Conservation (phyloP, 1,140 invertebrate genomes). For the Grapholita molesta region DNA sequence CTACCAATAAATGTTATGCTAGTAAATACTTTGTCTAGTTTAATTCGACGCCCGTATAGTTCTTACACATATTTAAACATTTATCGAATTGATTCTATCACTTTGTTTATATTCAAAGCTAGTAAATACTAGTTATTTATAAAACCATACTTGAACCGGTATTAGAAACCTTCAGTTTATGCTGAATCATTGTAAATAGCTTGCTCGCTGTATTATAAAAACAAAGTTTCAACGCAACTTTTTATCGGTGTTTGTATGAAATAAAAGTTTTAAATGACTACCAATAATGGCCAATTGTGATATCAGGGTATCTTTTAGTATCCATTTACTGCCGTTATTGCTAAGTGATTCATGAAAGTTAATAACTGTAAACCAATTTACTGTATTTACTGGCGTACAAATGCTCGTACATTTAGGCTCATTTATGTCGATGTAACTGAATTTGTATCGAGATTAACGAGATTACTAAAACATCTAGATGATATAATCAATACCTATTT, state of each 20-base stretch:
- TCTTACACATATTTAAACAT: neutral
- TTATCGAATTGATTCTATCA: neutral
- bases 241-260: neutral
- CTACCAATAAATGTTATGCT: no score
- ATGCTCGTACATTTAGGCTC: neutral
- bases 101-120: neutral
- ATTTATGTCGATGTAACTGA: neutral
- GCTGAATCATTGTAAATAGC: neutral
- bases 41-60: neutral
- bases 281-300: neutral
- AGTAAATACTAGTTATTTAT: neutral
- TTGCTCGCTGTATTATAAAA: neutral
- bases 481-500: no score
- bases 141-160: neutral
- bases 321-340: neutral
- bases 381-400: neutral
- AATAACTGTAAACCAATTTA: constrained; percentile 10
- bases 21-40: no score
- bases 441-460: neutral
- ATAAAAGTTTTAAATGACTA: neutral
- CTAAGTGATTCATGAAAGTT: constrained; percentile 14
- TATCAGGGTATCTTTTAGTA: neutral
- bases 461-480: neutral
- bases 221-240: neutral
- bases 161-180: neutral